These are phyloP conservation scores for Scomber colias DNA, from an alignment of 2,113 vertebrate species.

Conservation along the genomic window DNA sequence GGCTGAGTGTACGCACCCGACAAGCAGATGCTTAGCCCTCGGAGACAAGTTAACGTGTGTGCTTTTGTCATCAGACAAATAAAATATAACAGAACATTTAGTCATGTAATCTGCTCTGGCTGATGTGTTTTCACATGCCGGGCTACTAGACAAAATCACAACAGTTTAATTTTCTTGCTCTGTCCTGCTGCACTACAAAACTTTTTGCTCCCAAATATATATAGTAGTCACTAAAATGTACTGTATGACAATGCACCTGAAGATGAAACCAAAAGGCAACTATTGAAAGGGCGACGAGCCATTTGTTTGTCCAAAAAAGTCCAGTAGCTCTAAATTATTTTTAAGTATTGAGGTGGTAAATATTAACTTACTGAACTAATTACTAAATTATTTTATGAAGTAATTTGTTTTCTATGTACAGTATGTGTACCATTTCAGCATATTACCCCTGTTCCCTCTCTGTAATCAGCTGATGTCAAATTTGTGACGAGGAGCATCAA, in stretches of 20 bases:
- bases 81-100: constrained; percentile 52
- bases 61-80: constrained; percentile 56
- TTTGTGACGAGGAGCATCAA: constrained; percentile 78
- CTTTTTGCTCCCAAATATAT: constrained; percentile 43
- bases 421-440: constrained; percentile 77
- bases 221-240: constrained; percentile 66
- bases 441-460: constrained; percentile 74
- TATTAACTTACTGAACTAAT: constrained; percentile 64
- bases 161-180: constrained; percentile 51
- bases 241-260: constrained; percentile 65
- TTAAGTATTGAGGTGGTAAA: constrained; percentile 76
- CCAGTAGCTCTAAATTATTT: constrained; percentile 76
- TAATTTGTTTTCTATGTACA: constrained; percentile 83
- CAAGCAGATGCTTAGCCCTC: constrained; percentile 61
- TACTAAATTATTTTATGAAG: constrained; percentile 80
- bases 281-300: constrained; percentile 72
- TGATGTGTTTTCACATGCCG: constrained; percentile 44
- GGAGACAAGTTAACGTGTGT: constrained; percentile 57
- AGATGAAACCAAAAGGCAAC: constrained; percentile 77
- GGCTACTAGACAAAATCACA: constrained; percentile 47
- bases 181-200: constrained; percentile 74
- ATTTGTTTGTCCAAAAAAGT: constrained; percentile 78
- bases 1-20: constrained; percentile 64
- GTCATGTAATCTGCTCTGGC: constrained; percentile 56
- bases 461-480: constrained; percentile 81